A percentile compares a stretch with the other conserved stretches of the same genome.
Evolutionary conservation across 2,888 invertebrate genomes (phyloP).

Genomic region (Cantharis lateralis): DNA sequence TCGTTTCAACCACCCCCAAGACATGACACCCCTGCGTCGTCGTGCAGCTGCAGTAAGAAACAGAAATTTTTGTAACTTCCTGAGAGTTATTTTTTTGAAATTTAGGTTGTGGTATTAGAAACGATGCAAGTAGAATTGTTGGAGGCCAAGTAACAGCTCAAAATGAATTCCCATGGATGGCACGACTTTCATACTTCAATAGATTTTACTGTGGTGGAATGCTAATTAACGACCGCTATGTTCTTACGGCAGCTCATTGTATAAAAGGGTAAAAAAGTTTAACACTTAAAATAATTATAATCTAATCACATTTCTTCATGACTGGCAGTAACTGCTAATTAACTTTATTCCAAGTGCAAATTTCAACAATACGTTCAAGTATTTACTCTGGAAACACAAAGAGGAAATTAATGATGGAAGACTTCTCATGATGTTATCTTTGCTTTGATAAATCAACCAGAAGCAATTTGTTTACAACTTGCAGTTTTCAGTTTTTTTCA

Average conservation of each 20-base stretch:
- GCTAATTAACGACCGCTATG: constrained; percentile 86
- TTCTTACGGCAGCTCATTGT: constrained; percentile 87
- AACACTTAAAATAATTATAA: not conserved
- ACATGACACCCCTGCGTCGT: constrained; percentile 59
- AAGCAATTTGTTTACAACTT: too few relatives aligned
- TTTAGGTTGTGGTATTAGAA: constrained; percentile 81
- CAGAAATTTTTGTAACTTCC: not conserved
- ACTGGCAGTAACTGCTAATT: not conserved
- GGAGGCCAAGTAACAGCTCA: constrained; percentile 76
- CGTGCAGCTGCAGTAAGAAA: constrained; percentile 71
- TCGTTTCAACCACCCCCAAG: constrained; percentile 65
- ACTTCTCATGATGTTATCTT: not conserved
- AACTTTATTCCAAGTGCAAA: not conserved
- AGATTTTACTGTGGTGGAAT: constrained; percentile 90
- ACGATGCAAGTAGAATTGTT: constrained; percentile 81
- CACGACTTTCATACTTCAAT: constrained; percentile 82
- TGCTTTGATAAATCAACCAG: not conserved
- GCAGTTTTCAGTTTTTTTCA: not conserved
- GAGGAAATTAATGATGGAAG: not conserved
- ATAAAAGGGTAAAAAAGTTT: constrained; percentile 74
- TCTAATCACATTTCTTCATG: not conserved
- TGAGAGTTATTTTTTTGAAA: constrained; percentile 25
- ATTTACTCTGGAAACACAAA: not conserved
- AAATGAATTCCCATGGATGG: constrained; percentile 91
- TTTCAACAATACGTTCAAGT: not conserved